Evolutionary conservation across 1,140 invertebrate genomes (phyloP).

Genomic region (Micrasema minimum): DNA sequence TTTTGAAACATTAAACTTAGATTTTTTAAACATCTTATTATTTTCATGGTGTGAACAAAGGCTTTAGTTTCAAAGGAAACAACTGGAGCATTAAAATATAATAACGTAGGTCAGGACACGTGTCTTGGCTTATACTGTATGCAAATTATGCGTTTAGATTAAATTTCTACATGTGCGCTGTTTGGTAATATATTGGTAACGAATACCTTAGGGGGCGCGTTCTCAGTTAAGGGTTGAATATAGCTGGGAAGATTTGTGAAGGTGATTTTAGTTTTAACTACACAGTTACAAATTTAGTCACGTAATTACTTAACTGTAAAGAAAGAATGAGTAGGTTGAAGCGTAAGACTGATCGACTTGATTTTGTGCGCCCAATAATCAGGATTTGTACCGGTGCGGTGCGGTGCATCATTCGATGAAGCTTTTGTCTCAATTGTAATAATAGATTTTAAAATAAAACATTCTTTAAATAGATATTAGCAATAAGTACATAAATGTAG

Average conservation of each 20-base stretch:
- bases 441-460: too few relatives aligned
- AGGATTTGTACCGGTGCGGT: not conserved
- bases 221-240: not conserved
- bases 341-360: not conserved
- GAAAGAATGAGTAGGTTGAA: not conserved
- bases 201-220: too few relatives aligned
- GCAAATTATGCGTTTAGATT: not conserved
- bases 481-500: too few relatives aligned
- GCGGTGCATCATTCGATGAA: not conserved
- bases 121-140: slow-evolving; percentile 5
- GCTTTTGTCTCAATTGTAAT: too few relatives aligned
- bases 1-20: too few relatives aligned
- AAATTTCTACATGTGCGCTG: not conserved
- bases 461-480: too few relatives aligned
- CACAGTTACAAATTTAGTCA: not conserved
- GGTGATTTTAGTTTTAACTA: not conserved
- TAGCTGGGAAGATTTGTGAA: not conserved
- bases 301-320: not conserved
- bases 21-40: too few relatives aligned
- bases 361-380: not conserved
- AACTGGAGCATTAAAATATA: slow-evolving; percentile 7
- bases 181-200: not conserved
- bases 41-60: slow-evolving; percentile 1
- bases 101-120: slow-evolving; percentile 13
- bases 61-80: slow-evolving; percentile 6